Conservation (phyloP, 2,888 invertebrate species). For the Drosophila subquinaria region DNA sequence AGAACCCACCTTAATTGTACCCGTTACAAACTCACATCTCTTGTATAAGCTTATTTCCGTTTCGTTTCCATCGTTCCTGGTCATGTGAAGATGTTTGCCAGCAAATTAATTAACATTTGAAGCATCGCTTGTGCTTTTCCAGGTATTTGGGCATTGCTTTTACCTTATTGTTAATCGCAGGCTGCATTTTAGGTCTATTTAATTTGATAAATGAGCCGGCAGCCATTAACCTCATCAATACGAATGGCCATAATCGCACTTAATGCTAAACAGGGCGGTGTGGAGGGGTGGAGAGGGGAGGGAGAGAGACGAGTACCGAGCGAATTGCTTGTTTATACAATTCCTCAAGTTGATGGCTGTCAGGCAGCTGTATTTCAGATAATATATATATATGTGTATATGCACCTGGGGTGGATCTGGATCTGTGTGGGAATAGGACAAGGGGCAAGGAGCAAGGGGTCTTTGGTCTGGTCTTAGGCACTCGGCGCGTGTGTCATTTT, state of each 20-base stretch:
- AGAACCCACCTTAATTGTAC: too few relatives aligned
- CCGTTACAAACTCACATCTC: too few relatives aligned
- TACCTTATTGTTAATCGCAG: conserved; percentile 36
- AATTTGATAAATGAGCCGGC: conserved; percentile 57
- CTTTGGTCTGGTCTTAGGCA: conserved; percentile 17
- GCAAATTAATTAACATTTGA: conserved; percentile 36
- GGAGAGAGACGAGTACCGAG: not conserved
- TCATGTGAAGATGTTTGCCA: conserved; percentile 9
- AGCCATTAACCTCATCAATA: conserved; percentile 60
- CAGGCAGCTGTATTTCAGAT: conserved; percentile 27
- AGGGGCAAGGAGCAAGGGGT: not conserved
- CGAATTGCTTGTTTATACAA: conserved; percentile 54
- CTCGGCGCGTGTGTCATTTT: conserved; percentile 33
- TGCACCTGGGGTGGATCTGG: conserved; percentile 37
- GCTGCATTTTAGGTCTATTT: conserved; percentile 53
- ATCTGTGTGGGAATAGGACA: not conserved
- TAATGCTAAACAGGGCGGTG: conserved; percentile 51
- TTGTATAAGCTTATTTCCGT: not conserved
- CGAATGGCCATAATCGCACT: conserved; percentile 60
- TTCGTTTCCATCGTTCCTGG: conserved; percentile 4
- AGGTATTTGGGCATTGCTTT: conserved; percentile 24
- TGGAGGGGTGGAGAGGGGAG: too few relatives aligned
- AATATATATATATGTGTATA: conserved; percentile 2
- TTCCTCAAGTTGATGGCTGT: conserved; percentile 60
- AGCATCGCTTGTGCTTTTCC: conserved; percentile 23